phyloP scores from a whole-genome alignment of 2,113 vertebrate genomes.

The Zeus faber region DNA sequence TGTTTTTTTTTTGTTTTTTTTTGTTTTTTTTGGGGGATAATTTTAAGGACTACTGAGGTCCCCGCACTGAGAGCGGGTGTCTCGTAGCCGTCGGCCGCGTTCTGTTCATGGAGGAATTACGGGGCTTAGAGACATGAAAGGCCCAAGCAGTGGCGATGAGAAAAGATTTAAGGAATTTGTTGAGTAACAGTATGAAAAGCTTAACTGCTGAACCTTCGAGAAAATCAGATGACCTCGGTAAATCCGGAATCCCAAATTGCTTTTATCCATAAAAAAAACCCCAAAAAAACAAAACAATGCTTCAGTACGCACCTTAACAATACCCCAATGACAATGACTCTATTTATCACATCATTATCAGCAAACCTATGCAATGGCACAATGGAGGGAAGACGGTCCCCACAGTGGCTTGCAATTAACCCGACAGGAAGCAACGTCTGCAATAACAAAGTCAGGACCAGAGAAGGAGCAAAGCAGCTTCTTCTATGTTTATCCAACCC shows the following conservation, averaged over 20 bases:
- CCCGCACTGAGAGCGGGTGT: conserved; percentile 35
- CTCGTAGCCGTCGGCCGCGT: conserved; percentile 14
- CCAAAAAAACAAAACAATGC: too few relatives aligned
- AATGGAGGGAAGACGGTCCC: conserved; percentile 62
- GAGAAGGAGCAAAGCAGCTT: conserved; percentile 43
- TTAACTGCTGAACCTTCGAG: conserved; percentile 5
- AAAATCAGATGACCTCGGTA: conserved; percentile 1
- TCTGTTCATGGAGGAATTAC: conserved; percentile 16
- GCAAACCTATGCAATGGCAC: conserved; percentile 50
- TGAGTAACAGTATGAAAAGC: conserved; percentile 18
- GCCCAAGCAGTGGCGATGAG: conserved; percentile 1
- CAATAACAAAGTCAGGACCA: conserved; percentile 39
- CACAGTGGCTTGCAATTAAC: conserved; percentile 60
- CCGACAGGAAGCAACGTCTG: conserved; percentile 61
- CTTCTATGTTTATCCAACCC: conserved; percentile 53
- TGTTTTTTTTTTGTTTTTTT: neutral
- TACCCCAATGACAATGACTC: too few relatives aligned
- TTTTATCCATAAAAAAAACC: too few relatives aligned
- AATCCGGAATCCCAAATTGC: conserved; percentile 2
- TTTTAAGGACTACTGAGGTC: conserved; percentile 34
- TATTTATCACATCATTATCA: conserved; percentile 45
- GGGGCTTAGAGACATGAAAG: conserved; percentile 22
- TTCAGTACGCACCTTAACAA: too few relatives aligned
- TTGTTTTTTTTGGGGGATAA: conserved; percentile 11
- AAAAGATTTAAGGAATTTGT: conserved; percentile 26